Evolutionary conservation across 2,888 invertebrate species (phyloP).

Genomic region (Anodontia alba): DNA sequence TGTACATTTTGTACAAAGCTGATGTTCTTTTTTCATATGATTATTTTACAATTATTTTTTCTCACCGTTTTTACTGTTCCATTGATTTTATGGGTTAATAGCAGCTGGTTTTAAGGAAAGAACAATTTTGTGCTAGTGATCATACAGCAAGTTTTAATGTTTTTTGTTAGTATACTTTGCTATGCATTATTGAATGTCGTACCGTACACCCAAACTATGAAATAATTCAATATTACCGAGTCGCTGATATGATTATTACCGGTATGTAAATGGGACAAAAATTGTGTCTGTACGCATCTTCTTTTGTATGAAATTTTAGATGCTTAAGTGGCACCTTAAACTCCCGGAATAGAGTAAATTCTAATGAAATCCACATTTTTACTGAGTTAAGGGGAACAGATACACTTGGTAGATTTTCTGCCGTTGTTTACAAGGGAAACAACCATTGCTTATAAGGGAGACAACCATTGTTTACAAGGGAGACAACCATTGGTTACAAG

Average conservation of each 20-base stretch:
- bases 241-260: not conserved
- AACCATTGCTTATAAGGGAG: too few species aligned
- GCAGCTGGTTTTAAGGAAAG: not conserved
- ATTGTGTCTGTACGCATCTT: too few species aligned
- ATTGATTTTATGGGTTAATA: constrained; percentile 8
- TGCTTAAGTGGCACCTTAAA: too few species aligned
- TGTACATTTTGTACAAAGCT: constrained; percentile 18
- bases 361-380: too few species aligned
- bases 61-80: constrained; percentile 15
- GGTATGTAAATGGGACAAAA: too few species aligned
- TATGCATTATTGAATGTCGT: constrained; percentile 10
- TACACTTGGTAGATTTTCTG: too few species aligned
- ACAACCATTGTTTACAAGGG: too few species aligned
- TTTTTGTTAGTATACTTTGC: not conserved
- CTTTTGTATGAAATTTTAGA: too few species aligned
- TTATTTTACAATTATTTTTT: constrained; percentile 14
- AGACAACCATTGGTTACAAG: too few species aligned
- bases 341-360: too few species aligned
- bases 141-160: constrained; percentile 7
- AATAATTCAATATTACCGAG: not conserved
- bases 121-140: constrained; percentile 10
- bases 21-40: constrained; percentile 6
- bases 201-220: not conserved
- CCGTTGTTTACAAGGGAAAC: too few species aligned
- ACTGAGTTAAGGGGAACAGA: too few species aligned